A percentile compares a stretch with the other conserved stretches of the same genome.
These are phyloP conservation scores for Poecile montanus DNA, from an alignment of 2,797 vertebrate genomes.

Conservation along the genomic window DNA sequence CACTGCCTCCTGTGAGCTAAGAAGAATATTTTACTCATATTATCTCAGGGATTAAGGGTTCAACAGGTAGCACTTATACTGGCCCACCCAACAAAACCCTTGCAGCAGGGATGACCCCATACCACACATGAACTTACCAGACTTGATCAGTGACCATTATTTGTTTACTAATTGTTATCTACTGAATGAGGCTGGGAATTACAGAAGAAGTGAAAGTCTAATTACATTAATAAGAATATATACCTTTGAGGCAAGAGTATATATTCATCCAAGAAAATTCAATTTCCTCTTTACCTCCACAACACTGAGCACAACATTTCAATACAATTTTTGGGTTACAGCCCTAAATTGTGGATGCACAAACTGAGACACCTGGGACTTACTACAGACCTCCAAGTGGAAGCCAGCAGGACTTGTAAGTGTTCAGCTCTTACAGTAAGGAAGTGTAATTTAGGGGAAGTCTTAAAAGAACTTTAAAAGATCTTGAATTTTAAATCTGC, in stretches of 20 bases:
- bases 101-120: neutral
- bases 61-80: neutral
- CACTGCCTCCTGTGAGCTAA: neutral
- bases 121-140: neutral
- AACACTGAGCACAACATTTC: neutral
- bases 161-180: neutral
- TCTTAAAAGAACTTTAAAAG: neutral
- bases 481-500: neutral
- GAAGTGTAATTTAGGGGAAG: neutral
- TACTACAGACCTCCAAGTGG: neutral
- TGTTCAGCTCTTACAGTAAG: neutral
- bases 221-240: neutral
- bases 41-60: neutral
- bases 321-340: neutral
- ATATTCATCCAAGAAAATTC: neutral
- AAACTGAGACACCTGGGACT: neutral
- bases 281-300: neutral
- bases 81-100: neutral
- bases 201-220: neutral
- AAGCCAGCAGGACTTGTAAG: neutral
- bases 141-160: neutral
- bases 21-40: neutral
- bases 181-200: neutral
- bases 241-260: neutral
- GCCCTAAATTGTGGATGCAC: neutral